Conservation (phyloP, 2,113 vertebrate species). For the Psettodes erumei region DNA sequence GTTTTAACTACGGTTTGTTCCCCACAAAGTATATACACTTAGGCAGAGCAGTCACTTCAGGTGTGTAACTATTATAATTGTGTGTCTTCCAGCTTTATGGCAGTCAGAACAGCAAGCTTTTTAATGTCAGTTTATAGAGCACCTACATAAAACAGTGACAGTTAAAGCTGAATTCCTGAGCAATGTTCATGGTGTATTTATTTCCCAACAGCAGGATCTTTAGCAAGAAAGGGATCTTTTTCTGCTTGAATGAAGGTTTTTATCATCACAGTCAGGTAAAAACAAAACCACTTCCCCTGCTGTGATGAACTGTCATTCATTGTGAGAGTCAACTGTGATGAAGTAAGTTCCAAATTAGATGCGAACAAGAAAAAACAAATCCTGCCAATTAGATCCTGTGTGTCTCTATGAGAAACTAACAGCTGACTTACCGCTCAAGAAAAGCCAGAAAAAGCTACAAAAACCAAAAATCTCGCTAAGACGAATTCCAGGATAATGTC, state of each 20-base stretch:
- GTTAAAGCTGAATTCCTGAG: background rate
- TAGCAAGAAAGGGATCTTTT: background rate
- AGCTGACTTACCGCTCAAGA: too few relatives aligned
- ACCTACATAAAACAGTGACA: background rate
- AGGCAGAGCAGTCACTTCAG: background rate
- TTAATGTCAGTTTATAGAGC: background rate
- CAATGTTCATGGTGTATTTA: background rate
- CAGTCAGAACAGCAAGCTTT: background rate
- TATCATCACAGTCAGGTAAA: background rate
- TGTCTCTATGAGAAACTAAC: background rate
- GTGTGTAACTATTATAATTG: background rate
- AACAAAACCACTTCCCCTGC: background rate
- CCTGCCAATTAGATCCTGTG: background rate
- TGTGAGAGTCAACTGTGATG: background rate
- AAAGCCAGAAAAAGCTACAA: too few relatives aligned
- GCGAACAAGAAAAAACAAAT: background rate
- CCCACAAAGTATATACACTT: background rate
- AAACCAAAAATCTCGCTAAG: background rate
- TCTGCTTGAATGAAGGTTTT: background rate
- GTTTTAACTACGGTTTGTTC: background rate
- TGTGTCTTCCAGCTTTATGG: conserved; percentile 3
- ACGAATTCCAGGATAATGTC: background rate
- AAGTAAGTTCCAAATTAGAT: background rate
- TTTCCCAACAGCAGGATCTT: background rate
- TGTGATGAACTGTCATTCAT: background rate